Conservation (phyloP, 2,888 invertebrate species). For the Philereme transversata region DNA sequence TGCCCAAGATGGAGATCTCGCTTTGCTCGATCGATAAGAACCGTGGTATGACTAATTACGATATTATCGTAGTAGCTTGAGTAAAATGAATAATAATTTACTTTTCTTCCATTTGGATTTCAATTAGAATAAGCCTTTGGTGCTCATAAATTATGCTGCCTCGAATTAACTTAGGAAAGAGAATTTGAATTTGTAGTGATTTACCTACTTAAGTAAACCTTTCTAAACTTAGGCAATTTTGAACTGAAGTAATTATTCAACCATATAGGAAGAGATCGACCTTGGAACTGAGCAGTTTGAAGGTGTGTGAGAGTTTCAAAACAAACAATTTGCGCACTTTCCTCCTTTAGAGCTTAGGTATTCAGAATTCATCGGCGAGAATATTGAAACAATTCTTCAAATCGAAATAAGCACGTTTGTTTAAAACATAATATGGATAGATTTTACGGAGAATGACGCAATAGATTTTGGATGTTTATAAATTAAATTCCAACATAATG, state of each 20-base stretch:
- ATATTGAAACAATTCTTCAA: conserved; percentile 16
- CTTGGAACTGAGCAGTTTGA: conserved; percentile 14
- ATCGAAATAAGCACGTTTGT: conserved; percentile 16
- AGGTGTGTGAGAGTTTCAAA: conserved; percentile 9
- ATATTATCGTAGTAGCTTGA: no score
- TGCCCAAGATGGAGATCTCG: no score
- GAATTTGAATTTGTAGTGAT: conserved; percentile 17
- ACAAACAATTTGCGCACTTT: conserved; percentile 19
- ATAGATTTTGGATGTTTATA: conserved; percentile 30
- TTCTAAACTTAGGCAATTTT: conserved; percentile 27
- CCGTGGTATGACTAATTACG: no score
- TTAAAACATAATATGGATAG: conserved; percentile 16
- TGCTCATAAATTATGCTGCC: conserved; percentile 9
- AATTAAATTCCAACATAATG: conserved; percentile 26
- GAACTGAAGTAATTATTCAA: conserved; percentile 30
- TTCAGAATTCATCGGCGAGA: conserved; percentile 12
- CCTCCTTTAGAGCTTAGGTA: conserved; percentile 4
- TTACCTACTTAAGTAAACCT: conserved; percentile 18
- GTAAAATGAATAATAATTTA: no score
- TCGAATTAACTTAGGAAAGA: conserved; percentile 21
- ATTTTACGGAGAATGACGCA: conserved; percentile 21
- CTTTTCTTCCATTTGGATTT: no score
- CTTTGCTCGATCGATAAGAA: no score
- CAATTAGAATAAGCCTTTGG: background rate
- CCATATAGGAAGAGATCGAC: conserved; percentile 26